Percentiles rank a stretch among this genome's conserved stretches.
Conservation (phyloP, 2,888 invertebrate genomes). For the Glyphotaelius pellucidus region DNA sequence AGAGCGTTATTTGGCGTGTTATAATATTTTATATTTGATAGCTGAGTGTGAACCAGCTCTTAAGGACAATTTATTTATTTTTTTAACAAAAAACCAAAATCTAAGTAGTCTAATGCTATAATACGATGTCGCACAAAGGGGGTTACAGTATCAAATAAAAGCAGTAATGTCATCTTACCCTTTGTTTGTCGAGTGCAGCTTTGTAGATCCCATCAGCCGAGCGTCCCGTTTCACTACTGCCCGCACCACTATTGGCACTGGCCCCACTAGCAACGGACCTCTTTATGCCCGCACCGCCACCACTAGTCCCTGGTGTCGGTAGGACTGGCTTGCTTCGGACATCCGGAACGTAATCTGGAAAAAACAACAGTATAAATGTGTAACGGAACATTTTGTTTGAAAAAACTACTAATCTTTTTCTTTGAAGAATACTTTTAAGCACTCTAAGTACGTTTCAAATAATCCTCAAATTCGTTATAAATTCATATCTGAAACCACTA, state of each 20-base stretch:
- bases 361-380: background rate
- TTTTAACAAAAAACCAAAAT: too few species aligned
- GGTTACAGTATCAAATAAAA: background rate
- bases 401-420: background rate
- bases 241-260: background rate
- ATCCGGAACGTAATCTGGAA: background rate
- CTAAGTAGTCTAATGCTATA: background rate
- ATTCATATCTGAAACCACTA: background rate
- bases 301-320: background rate
- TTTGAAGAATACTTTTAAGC: background rate
- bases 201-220: slow-evolving; percentile 41
- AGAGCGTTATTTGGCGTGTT: too few species aligned
- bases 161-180: slow-evolving; percentile 35
- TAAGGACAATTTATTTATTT: too few species aligned
- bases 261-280: background rate
- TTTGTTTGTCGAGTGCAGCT: slow-evolving; percentile 47
- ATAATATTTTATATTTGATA: too few species aligned
- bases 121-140: background rate
- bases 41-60: too few species aligned
- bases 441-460: background rate
- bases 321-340: background rate
- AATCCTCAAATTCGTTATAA: background rate
- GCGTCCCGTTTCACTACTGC: background rate
- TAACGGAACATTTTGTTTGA: too few species aligned
- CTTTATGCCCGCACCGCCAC: background rate